Evolutionary conservation across 1,140 invertebrate species (phyloP).

Genomic region (Centruroides sculpturatus): DNA sequence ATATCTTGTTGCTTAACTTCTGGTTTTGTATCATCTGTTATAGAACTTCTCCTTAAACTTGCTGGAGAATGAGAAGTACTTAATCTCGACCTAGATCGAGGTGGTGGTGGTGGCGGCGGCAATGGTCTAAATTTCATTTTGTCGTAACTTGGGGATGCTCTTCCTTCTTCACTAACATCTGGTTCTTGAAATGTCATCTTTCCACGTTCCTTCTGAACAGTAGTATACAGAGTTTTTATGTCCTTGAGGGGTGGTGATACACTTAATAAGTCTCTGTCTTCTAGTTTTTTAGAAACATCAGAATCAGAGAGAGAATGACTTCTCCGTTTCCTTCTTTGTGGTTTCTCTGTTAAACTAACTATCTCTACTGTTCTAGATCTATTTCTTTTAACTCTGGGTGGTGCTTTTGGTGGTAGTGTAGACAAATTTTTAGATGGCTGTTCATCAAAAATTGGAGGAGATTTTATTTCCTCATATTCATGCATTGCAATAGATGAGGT

Average conservation of each 20-base stretch:
- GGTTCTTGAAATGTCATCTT: neutral
- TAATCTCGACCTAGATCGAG: conserved; percentile 6
- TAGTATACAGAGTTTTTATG: conserved; percentile 9
- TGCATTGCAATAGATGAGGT: neutral
- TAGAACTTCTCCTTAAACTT: conserved; percentile 1
- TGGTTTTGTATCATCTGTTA: neutral
- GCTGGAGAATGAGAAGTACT: neutral
- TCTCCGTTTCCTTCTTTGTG: neutral
- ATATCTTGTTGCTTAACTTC: neutral
- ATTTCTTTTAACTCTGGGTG: conserved; percentile 5
- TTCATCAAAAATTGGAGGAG: neutral
- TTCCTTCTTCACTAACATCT: neutral
- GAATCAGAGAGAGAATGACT: conserved; percentile 11
- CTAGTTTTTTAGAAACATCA: conserved; percentile 5
- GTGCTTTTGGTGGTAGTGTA: conserved; percentile 1
- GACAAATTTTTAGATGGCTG: neutral
- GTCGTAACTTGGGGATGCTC: conserved; percentile 2
- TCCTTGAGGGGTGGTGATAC: neutral
- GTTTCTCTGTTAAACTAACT: neutral
- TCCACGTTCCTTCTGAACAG: conserved; percentile 5
- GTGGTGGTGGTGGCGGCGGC: conserved; percentile 11
- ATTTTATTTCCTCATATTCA: neutral
- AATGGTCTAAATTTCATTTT: conserved; percentile 4
- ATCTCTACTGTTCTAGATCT: conserved; percentile 12
- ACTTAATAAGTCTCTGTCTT: neutral